Conservation (phyloP, 2,888 invertebrate species). For the Heteropelma amictum region DNA sequence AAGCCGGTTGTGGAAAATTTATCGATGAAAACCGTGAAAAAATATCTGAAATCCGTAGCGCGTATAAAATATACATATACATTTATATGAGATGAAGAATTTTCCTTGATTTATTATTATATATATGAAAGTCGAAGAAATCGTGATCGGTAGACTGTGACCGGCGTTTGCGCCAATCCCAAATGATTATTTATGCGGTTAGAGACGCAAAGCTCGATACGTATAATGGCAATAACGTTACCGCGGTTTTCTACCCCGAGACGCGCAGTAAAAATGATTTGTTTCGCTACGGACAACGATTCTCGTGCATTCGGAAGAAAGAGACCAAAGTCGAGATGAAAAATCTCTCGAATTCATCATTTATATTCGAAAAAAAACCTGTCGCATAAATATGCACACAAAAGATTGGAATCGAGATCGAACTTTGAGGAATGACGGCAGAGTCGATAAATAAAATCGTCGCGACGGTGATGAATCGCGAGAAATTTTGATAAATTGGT, state of each 20-base stretch:
- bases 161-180: slow-evolving; percentile 54
- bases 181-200: slow-evolving; percentile 54
- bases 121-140: slow-evolving; percentile 29
- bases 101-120: not conserved
- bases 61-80: not conserved
- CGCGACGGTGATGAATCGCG: too few species aligned
- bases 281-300: slow-evolving; percentile 27
- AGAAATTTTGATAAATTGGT: too few species aligned
- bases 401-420: too few species aligned
- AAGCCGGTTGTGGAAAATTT: slow-evolving; percentile 64
- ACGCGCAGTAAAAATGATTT: slow-evolving; percentile 49
- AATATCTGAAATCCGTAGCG: too few species aligned
- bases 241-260: slow-evolving; percentile 7
- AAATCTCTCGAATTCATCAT: too few species aligned
- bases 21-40: slow-evolving; percentile 61
- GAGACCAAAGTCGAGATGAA: not conserved
- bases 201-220: too few species aligned
- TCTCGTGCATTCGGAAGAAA: not conserved
- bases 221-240: not conserved
- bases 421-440: too few species aligned
- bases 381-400: too few species aligned
- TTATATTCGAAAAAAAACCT: too few species aligned
- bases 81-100: not conserved
- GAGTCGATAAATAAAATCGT: too few species aligned
- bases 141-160: slow-evolving; percentile 53